phyloP scores from a whole-genome alignment of 2,797 vertebrate genomes.

The Ibycter americanus region DNA sequence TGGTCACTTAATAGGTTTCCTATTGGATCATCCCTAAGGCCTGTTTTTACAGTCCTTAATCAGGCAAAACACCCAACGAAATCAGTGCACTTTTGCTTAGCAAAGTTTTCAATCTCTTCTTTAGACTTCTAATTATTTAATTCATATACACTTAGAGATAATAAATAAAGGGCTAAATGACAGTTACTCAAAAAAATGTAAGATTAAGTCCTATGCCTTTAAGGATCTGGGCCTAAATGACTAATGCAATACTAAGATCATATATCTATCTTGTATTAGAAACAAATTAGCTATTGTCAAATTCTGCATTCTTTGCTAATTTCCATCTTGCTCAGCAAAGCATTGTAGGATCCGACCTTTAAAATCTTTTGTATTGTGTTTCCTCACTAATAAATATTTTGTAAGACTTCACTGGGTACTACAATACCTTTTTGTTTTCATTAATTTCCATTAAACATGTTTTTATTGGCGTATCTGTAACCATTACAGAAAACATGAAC shows the following conservation, averaged over 20 bases:
- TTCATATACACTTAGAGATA: neutral
- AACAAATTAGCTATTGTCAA: neutral
- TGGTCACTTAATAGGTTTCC: conserved; percentile 18
- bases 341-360: neutral
- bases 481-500: neutral
- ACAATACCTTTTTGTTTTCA: neutral
- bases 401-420: conserved; percentile 1
- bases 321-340: conserved; percentile 10
- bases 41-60: neutral
- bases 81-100: neutral
- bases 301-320: neutral
- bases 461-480: conserved; percentile 2
- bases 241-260: neutral
- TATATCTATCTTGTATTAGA: neutral
- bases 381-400: conserved; percentile 42
- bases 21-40: neutral
- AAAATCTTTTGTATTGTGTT: conserved; percentile 5
- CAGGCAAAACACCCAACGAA: neutral
- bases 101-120: neutral
- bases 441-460: neutral
- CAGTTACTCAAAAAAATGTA: neutral
- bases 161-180: conserved; percentile 39
- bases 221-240: neutral
- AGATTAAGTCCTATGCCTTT: neutral
- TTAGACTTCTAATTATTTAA: neutral